A percentile compares a stretch with the other conserved stretches of the same genome.
phyloP scores from a whole-genome alignment of 2,113 vertebrate species.

The Bostrychus sinensis region DNA sequence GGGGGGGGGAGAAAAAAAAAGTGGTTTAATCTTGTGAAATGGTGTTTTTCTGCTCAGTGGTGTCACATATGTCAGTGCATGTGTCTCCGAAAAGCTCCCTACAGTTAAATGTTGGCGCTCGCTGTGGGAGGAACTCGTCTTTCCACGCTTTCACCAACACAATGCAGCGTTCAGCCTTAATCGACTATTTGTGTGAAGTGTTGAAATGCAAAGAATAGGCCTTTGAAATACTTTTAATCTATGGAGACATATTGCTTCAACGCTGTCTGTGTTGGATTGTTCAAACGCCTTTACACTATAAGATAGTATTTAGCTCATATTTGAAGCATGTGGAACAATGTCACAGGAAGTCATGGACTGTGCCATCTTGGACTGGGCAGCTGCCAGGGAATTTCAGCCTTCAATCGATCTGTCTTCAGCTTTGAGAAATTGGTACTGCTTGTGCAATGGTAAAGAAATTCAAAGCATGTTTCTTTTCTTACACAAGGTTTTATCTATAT shows the following conservation, averaged over 20 bases:
- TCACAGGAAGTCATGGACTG: neutral
- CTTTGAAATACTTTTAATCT: slow-evolving; percentile 24
- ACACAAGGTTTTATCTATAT: too few species aligned
- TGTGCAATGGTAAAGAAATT: too few species aligned
- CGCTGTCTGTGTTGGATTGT: slow-evolving; percentile 6
- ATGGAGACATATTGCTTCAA: slow-evolving; percentile 7
- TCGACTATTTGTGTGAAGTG: slow-evolving; percentile 10
- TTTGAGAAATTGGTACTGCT: too few species aligned
- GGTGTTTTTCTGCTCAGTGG: slow-evolving; percentile 29
- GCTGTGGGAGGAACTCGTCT: slow-evolving; percentile 47
- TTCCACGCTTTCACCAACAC: slow-evolving; percentile 34
- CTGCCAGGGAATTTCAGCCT: neutral
- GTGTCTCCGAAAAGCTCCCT: slow-evolving; percentile 29
- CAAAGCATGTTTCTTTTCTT: too few species aligned
- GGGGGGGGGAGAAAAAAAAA: slow-evolving; percentile 46
- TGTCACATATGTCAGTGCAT: slow-evolving; percentile 28
- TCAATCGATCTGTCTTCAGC: too few species aligned
- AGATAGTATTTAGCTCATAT: neutral
- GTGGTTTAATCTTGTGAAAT: slow-evolving; percentile 35
- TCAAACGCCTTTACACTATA: neutral
- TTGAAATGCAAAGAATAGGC: slow-evolving; percentile 14
- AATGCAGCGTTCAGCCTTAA: slow-evolving; percentile 36
- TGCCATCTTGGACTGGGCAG: neutral
- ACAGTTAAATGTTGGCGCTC: slow-evolving; percentile 45
- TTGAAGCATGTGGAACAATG: neutral